Evolutionary conservation across 2,888 invertebrate genomes (phyloP).

Genomic region (Galeruca laticollis): DNA sequence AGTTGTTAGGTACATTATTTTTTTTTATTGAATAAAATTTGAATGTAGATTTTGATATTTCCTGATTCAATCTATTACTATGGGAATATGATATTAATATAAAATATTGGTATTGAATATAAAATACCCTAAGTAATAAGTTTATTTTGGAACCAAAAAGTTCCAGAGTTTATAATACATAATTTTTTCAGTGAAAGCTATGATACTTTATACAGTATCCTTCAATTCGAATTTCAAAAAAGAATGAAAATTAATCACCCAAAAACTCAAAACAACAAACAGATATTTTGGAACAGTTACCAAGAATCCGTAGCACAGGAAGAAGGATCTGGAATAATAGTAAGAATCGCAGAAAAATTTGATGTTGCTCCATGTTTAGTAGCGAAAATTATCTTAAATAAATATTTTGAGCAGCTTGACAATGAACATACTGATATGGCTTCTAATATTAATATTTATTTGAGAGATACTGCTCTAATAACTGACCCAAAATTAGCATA

Average conservation of each 20-base stretch:
- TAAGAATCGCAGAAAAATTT: constrained; percentile 70
- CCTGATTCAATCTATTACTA: too few relatives aligned
- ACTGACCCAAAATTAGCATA: constrained; percentile 78
- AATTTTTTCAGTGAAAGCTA: constrained; percentile 65
- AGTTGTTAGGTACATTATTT: not conserved
- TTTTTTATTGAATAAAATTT: not conserved
- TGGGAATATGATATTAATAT: not conserved
- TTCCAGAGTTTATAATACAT: not conserved
- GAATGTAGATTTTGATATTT: not conserved
- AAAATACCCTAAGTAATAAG: not conserved
- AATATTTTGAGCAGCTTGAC: constrained; percentile 62
- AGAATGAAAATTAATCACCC: constrained; percentile 75
- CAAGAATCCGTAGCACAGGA: constrained; percentile 63
- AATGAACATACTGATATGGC: constrained; percentile 56
- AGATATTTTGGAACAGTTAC: constrained; percentile 66
- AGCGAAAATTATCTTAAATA: constrained; percentile 72
- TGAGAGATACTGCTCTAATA: constrained; percentile 81
- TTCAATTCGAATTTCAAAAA: constrained; percentile 75
- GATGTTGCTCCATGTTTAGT: constrained; percentile 72
- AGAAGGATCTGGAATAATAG: constrained; percentile 72
- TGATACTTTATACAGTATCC: constrained; percentile 77
- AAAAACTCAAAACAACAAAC: constrained; percentile 71
- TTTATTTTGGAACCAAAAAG: not conserved
- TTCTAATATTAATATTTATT: constrained; percentile 68
- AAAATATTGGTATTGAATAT: too few relatives aligned